Base-by-base conservation (phyloP, 2,797 vertebrate species). In the Thaleichthys pacificus region DNA sequence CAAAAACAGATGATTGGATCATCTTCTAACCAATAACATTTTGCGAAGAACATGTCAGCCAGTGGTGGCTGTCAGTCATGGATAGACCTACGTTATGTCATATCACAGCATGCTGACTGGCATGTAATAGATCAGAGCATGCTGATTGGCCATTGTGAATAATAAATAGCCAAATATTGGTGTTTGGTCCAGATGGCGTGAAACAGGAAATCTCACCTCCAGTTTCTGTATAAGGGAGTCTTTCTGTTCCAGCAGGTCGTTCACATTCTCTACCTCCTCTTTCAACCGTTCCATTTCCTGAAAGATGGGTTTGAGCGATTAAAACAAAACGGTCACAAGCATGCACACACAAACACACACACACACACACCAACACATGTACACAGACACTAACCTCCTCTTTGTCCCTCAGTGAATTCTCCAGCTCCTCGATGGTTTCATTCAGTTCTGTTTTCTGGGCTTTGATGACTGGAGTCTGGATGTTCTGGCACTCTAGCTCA, bases 231-330 rank as follows among this genome's bases (percentile, higher is more conserved):
- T 94, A 63, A 99, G 84, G 26, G 93, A 94, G 86, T 98, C 96
- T 89, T 96, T 96, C 91, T 99, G 97, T 77, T 96, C 95, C 92
- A 98, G 96, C 67, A 99, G 90, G 77, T 98, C 95, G 84, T 96
- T 96, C 89, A 96, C 96, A 84, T 93, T 97, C 84, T 98, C 96
- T 32, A 98, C 90, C 91, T 98, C 96, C 88, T 97, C 95, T 92
- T 96, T 98, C 84, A 99, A 82, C 87, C 95, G 93, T 88, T 98
- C 96, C 90, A 99, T 98, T 95, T 99, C 97, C 97, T 99, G 82
- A 24, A 54, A 42, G 15, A 65, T 4, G 60, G 5, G 30, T 42
- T 58, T 15, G 19, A 56, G 57, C 42, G 35, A 8, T 47, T n/a
- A 69, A 9, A 62, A 28, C 38, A 57, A 38, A 54, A 54, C 74